Conservation (phyloP, 2,113 vertebrate species). For the Nothoprocta perdicaria region DNA sequence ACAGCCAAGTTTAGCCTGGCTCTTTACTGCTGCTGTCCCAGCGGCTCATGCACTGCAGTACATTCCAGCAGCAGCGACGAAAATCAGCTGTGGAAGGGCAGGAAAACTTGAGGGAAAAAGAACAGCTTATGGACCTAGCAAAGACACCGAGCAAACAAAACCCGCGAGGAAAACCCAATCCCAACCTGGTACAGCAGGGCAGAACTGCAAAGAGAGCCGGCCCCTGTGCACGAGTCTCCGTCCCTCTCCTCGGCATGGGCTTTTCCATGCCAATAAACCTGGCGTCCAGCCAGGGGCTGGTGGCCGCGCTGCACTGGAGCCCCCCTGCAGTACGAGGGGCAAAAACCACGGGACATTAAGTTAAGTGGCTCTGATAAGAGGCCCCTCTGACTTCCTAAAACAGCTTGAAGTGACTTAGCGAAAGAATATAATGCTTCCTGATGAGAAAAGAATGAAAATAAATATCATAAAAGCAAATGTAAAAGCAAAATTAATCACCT, state of each 20-base stretch:
- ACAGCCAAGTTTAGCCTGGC: not conserved
- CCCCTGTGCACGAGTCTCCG: not conserved
- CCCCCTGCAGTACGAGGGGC: not conserved
- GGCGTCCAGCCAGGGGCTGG: not conserved
- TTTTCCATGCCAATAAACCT: not conserved
- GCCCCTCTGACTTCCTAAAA: not conserved
- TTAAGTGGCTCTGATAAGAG: not conserved
- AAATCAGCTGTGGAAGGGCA: rapidly evolving
- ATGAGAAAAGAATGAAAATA: not conserved
- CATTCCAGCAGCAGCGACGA: not conserved
- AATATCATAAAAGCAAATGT: not conserved
- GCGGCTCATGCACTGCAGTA: not conserved
- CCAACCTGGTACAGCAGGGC: rapidly evolving
- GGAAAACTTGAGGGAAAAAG: not conserved
- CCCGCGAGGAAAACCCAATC: not conserved
- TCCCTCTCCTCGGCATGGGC: not conserved
- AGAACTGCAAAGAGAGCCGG: not conserved
- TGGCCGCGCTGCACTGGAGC: not conserved
- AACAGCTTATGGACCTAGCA: not conserved
- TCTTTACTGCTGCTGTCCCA: not conserved
- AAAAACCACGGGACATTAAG: not conserved
- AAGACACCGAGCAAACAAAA: not conserved
- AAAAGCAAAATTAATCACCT: not conserved
- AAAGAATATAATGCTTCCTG: not conserved
- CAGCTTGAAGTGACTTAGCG: not conserved